phyloP scores from a whole-genome alignment of 2,113 vertebrate species.

The Natator depressus region DNA sequence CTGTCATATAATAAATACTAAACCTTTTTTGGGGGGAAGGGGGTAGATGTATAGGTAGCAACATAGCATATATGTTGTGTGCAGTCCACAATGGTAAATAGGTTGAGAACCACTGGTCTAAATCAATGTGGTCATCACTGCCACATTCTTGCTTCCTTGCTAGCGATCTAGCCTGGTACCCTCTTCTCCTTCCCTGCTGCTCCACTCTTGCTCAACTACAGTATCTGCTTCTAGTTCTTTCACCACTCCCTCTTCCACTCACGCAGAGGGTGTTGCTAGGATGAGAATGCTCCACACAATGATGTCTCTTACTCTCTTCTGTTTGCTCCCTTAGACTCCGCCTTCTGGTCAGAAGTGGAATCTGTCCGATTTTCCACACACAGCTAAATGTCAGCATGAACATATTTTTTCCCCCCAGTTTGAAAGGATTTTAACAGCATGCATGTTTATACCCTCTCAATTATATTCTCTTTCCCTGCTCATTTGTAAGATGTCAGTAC shows the following conservation, averaged over 20 bases:
- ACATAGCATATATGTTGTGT: too few relatives aligned
- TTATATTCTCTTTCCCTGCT: background rate
- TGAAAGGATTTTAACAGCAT: background rate
- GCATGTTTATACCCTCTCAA: background rate
- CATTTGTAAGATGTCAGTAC: background rate
- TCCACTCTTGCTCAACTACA: background rate
- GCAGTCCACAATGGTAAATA: too few relatives aligned
- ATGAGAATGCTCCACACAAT: background rate
- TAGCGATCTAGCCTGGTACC: background rate
- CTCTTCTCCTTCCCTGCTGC: background rate
- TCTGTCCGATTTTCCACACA: background rate
- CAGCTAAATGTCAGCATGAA: background rate
- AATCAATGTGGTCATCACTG: background rate
- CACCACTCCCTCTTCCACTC: background rate
- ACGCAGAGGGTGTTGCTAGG: background rate
- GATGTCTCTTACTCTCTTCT: background rate
- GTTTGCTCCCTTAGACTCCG: constrained; percentile 63
- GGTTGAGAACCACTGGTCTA: background rate
- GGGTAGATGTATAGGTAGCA: too few relatives aligned
- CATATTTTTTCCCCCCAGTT: background rate
- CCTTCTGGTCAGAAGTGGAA: constrained; percentile 48
- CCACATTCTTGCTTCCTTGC: background rate
- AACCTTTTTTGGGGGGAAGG: too few relatives aligned
- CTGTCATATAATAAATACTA: too few relatives aligned
- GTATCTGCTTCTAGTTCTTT: constrained; percentile 11